Conservation (phyloP, 2,113 vertebrate species). For the Trochalopteron elliotii region DNA sequence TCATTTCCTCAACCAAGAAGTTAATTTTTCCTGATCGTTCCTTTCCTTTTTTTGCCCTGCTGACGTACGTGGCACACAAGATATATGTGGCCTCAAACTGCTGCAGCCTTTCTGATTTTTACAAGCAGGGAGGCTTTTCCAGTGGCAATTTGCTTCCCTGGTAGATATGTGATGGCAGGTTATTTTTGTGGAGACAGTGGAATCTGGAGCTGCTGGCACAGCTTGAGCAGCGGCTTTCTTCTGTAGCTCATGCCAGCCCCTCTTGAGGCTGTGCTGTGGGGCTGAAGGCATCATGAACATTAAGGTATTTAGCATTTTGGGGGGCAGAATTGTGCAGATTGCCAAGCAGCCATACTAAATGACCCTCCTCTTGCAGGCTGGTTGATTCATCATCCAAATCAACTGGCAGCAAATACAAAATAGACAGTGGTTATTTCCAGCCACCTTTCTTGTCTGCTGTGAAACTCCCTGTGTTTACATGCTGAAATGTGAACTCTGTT, state of each 20-base stretch:
- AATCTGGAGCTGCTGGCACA: neutral
- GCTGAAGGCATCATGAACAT: neutral
- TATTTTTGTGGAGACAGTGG: neutral
- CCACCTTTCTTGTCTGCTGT: neutral
- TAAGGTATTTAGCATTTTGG: neutral
- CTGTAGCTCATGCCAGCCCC: neutral
- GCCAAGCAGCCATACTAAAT: neutral
- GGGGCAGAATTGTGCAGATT: neutral
- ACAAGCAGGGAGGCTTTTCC: neutral
- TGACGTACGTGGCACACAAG: neutral
- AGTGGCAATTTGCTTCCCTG: neutral
- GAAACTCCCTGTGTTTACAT: neutral
- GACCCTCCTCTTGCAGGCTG: neutral
- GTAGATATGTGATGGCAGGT: neutral
- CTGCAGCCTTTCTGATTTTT: neutral
- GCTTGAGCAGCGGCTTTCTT: neutral
- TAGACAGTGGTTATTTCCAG: neutral
- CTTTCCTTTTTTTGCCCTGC: neutral
- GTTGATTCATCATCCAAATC: neutral
- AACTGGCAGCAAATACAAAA: neutral
- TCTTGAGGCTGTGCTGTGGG: neutral
- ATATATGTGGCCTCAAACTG: neutral
- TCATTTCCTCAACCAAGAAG: neutral
- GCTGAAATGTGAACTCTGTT: neutral
- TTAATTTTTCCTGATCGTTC: neutral